These are phyloP conservation scores for Halictus ligatus DNA, from an alignment of 2,888 invertebrate genomes.

Conservation along the genomic window DNA sequence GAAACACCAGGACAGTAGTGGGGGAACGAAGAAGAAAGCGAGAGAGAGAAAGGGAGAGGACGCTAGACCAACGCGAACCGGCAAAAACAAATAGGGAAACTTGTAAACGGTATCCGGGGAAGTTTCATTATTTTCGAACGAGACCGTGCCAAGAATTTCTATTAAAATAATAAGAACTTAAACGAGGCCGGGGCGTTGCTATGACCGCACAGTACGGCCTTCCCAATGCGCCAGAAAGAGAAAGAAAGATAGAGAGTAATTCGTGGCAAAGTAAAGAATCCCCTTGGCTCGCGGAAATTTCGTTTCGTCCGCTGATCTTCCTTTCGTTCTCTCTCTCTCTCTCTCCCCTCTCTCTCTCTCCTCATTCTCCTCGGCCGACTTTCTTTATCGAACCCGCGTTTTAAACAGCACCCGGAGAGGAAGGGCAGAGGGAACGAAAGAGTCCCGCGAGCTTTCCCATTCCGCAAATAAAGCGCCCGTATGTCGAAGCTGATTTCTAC, in stretches of 20 bases:
- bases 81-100: conserved; percentile 65
- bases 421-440: not conserved
- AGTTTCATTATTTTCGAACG: conserved; percentile 67
- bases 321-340: not conserved
- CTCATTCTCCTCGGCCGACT: too few relatives aligned
- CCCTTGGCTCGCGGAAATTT: conserved; percentile 28
- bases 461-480: not conserved
- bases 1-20: not conserved
- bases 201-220: conserved; percentile 14
- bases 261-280: conserved; percentile 25
- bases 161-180: conserved; percentile 66
- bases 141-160: conserved; percentile 60
- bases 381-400: not conserved
- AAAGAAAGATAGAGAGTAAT: conserved; percentile 14
- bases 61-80: not conserved
- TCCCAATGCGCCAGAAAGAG: not conserved
- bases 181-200: conserved; percentile 34
- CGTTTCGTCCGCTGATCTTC: conserved; percentile 16
- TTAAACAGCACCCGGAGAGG: not conserved
- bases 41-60: not conserved
- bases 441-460: not conserved
- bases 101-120: conserved; percentile 50
- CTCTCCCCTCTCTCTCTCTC: not conserved
- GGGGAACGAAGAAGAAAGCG: not conserved
- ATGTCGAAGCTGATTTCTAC: not conserved